Conservation (phyloP, 2,888 invertebrate species). For the Ceraclea dissimilis region DNA sequence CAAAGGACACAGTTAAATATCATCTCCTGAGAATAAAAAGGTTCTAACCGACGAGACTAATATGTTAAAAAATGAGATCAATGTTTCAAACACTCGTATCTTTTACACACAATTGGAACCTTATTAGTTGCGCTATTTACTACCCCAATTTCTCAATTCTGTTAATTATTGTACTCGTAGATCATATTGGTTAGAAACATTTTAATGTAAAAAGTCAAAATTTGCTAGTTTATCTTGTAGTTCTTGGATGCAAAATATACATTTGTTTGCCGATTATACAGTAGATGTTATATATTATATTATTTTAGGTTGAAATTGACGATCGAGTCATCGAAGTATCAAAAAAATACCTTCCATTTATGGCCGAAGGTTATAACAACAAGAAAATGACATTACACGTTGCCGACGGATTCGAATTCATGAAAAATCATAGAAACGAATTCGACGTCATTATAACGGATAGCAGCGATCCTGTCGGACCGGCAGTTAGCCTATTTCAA, state of each 20-base stretch:
- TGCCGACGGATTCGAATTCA: constrained; percentile 92
- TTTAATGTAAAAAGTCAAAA: too few species aligned
- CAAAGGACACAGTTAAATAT: too few species aligned
- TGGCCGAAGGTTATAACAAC: constrained; percentile 80
- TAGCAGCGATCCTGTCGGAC: constrained; percentile 94
- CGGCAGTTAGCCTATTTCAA: constrained; percentile 62
- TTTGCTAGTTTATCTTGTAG: neutral
- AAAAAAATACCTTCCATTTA: constrained; percentile 80
- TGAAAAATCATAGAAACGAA: constrained; percentile 73
- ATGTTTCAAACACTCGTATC: too few species aligned
- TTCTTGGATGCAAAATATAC: neutral
- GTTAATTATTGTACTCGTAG: too few species aligned
- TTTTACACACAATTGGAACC: too few species aligned
- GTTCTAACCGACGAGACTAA: too few species aligned
- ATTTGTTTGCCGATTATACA: neutral
- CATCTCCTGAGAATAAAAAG: too few species aligned
- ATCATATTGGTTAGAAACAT: too few species aligned
- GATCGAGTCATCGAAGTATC: constrained; percentile 83
- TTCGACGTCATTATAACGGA: constrained; percentile 99
- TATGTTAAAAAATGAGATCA: too few species aligned
- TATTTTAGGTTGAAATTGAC: constrained; percentile 87
- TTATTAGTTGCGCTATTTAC: too few species aligned
- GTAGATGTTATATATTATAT: neutral
- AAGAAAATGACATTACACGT: constrained; percentile 77
- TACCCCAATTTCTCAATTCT: too few species aligned